Conservation (phyloP, 1,140 invertebrate species). For the Euura lappo region DNA sequence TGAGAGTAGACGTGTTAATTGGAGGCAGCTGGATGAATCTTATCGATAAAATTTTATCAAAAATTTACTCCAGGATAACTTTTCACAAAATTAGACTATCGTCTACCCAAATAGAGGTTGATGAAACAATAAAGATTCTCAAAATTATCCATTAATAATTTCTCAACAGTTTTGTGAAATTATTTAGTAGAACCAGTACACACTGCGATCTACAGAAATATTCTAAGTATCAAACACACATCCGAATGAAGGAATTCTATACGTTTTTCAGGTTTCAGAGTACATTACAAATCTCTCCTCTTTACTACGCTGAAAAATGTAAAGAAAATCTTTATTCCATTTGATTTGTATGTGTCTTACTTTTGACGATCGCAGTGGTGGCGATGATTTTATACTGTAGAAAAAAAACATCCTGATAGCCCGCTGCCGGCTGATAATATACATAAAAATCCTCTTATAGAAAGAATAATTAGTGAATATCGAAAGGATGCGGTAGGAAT, state of each 20-base stretch:
- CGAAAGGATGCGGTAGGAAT: constrained; percentile 17
- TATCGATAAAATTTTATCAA: too few species aligned
- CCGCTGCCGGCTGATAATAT: not conserved
- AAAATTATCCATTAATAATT: not conserved
- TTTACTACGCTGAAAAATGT: not conserved
- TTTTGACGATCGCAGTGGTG: not conserved
- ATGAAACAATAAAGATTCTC: too few species aligned
- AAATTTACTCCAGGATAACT: too few species aligned
- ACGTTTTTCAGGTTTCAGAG: too few species aligned
- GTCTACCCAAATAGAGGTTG: not conserved
- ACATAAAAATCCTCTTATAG: constrained; percentile 10
- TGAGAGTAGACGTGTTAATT: not conserved
- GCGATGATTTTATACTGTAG: not conserved
- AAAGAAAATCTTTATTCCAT: not conserved
- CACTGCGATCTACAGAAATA: not conserved
- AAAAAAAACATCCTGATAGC: not conserved
- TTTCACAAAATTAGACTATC: too few species aligned
- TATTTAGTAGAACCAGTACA: not conserved
- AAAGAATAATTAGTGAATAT: constrained; percentile 20
- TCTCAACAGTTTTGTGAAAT: not conserved
- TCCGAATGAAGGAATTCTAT: too few species aligned
- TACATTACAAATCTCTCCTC: too few species aligned
- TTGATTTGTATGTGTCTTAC: not conserved
- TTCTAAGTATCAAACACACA: not conserved
- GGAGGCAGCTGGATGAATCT: not conserved